Evolutionary conservation across 2,888 invertebrate genomes (phyloP), one percentile per base, ranked within the genome.

Genomic region (Caenorhabditis panamensis): DNA sequence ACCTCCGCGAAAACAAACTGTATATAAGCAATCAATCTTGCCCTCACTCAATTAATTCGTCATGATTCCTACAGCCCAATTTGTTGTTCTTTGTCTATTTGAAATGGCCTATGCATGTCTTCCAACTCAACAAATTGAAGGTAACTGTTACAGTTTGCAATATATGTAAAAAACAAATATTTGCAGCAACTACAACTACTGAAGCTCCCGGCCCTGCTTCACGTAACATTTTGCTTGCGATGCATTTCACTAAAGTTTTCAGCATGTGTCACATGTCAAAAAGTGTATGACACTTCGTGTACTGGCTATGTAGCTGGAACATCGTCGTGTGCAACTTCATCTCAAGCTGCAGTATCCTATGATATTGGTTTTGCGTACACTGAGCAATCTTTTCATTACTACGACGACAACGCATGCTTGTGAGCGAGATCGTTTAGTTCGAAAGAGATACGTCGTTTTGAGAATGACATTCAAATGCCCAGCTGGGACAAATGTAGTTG

Each of bases 101-200:
- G 26, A 36, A 4, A 9, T 68, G 2, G 16, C 41, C 5, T 28
- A 68, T 36, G 31, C 67, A 0, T 68, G 67, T 16, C 58, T 68
- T 24, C 67, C 67, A 9, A 68, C 67, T 11, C 67, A 68, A 58
- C 56, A 68, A 28, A 47, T 67, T 0, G 56, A 67, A 18, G 41
- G 41, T 41, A 41, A 16, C 31, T 31, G 31, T 31, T 31, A 6
- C 31, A 31, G 4, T 31, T 41, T 36, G 36, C 6, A 36, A 36
- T 8, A 36, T 36, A 11, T 36, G 36, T 8, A 5, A 36, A 36
- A 36, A 5, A 5, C 11, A 5, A 16, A 5, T 9, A 11, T 41
- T 41, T 41, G 2, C 41, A 41, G 41, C 16, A 16, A 41, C 41
- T 11, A 41, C 41, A 16, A 41, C 41, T 47, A 41, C 41, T 16